phyloP scores from a whole-genome alignment of 2,113 vertebrate species.

The Istiophorus platypterus region DNA sequence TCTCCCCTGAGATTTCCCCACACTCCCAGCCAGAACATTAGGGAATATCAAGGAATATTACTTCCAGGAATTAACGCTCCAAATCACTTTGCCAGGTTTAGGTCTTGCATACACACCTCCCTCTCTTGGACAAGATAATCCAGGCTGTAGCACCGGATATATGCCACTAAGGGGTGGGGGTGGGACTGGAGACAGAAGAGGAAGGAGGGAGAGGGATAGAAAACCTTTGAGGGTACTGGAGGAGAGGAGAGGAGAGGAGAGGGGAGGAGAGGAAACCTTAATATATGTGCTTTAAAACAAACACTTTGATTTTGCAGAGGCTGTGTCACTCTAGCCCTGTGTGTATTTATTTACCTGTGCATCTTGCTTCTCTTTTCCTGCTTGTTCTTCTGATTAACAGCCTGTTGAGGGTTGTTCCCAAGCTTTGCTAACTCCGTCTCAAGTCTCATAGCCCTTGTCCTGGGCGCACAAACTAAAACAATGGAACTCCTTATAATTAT shows the following conservation, averaged over 20 bases:
- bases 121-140: slow-evolving; percentile 85
- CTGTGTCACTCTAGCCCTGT: slow-evolving; percentile 29
- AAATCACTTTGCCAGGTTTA: slow-evolving; percentile 84
- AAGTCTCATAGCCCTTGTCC: slow-evolving; percentile 59
- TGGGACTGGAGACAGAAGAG: slow-evolving; percentile 28
- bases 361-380: slow-evolving; percentile 61
- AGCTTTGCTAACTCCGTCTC: slow-evolving; percentile 65
- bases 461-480: slow-evolving; percentile 49
- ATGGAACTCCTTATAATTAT: neutral
- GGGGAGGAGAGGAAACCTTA: slow-evolving; percentile 20
- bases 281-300: no score
- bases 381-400: slow-evolving; percentile 64
- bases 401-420: slow-evolving; percentile 63
- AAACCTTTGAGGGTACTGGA: slow-evolving; percentile 44
- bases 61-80: slow-evolving; percentile 85
- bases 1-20: slow-evolving; percentile 78
- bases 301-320: neutral
- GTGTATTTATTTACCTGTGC: slow-evolving; percentile 64
- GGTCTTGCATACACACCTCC: slow-evolving; percentile 74
- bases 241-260: slow-evolving; percentile 8
- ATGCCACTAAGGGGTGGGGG: slow-evolving; percentile 74
- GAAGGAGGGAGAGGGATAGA: slow-evolving; percentile 41
- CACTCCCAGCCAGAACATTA: slow-evolving; percentile 77
- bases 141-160: slow-evolving; percentile 79
- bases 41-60: slow-evolving; percentile 87